Conservation (phyloP, 2,113 vertebrate genomes). For the Lophochroa leadbeateri region DNA sequence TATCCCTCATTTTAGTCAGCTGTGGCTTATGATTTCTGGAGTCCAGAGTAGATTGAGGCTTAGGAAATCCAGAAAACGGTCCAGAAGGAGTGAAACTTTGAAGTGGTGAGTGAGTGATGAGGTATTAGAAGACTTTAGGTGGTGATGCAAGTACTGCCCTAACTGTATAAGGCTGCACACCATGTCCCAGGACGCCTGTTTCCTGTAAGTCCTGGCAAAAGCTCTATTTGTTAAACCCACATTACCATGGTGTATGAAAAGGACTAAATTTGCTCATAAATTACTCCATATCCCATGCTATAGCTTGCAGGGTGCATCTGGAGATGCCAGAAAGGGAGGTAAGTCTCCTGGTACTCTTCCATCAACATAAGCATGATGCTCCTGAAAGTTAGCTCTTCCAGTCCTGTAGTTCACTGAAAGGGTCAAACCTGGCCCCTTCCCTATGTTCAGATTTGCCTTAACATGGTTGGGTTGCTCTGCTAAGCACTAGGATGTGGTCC, state of each 20-base stretch:
- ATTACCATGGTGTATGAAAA: not conserved
- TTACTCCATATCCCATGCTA: not conserved
- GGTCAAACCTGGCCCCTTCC: not conserved
- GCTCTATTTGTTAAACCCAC: not conserved
- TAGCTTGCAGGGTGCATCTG: not conserved
- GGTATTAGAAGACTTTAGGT: not conserved
- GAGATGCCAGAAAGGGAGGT: not conserved
- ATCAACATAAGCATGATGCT: not conserved
- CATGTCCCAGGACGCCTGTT: not conserved
- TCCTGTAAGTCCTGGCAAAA: not conserved
- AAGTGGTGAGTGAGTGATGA: not conserved
- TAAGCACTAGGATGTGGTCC: not conserved
- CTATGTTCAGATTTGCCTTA: not conserved
- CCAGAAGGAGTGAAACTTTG: not conserved
- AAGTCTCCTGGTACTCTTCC: not conserved
- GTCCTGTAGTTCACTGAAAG: not conserved
- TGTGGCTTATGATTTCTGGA: not conserved
- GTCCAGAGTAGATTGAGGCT: not conserved
- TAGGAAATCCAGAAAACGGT: not conserved
- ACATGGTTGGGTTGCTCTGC: not conserved
- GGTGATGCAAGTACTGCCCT: not conserved
- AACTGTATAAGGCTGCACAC: not conserved
- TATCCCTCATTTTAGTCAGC: not conserved
- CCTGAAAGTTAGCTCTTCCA: not conserved
- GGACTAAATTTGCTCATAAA: not conserved